These are phyloP conservation scores for Pachycephus smyrnensis DNA, from an alignment of 2,888 invertebrate species.

Conservation along the genomic window DNA sequence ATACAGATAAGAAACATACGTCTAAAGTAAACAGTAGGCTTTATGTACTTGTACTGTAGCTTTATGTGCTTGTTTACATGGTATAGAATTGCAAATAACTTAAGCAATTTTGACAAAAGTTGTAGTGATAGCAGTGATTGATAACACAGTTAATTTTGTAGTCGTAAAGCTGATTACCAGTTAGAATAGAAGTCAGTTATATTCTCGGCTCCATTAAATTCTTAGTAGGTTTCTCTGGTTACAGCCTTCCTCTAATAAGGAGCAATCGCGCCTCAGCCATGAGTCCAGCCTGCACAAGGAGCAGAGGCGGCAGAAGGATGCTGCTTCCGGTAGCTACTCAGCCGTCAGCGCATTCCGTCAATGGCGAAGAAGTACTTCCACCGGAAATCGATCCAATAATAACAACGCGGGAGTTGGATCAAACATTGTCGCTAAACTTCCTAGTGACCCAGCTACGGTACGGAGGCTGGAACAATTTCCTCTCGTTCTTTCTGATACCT, in stretches of 20 bases:
- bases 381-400: conserved; percentile 37
- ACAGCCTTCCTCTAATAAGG: conserved; percentile 46
- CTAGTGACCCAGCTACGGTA: conserved; percentile 33
- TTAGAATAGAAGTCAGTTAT: background rate
- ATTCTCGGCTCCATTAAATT: conserved; percentile 29
- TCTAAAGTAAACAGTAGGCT: background rate
- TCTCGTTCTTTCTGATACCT: conserved; percentile 52
- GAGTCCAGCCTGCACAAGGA: conserved; percentile 41
- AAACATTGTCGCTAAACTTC: conserved; percentile 25
- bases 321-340: conserved; percentile 34
- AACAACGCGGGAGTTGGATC: conserved; percentile 39
- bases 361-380: conserved; percentile 53
- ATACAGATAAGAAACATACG: background rate
- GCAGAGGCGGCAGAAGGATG: conserved; percentile 44
- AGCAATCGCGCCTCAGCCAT: conserved; percentile 42
- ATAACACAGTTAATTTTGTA: background rate
- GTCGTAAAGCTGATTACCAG: background rate
- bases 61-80: background rate
- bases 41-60: no score
- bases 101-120: background rate
- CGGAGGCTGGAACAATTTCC: conserved; percentile 57
- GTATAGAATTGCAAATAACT: background rate
- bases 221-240: conserved; percentile 47
- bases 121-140: background rate
- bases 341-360: conserved; percentile 53